A percentile compares a stretch with the other conserved stretches of the same genome.
Evolutionary conservation across 2,888 invertebrate species (phyloP).

Genomic region (Mythimna pallens): DNA sequence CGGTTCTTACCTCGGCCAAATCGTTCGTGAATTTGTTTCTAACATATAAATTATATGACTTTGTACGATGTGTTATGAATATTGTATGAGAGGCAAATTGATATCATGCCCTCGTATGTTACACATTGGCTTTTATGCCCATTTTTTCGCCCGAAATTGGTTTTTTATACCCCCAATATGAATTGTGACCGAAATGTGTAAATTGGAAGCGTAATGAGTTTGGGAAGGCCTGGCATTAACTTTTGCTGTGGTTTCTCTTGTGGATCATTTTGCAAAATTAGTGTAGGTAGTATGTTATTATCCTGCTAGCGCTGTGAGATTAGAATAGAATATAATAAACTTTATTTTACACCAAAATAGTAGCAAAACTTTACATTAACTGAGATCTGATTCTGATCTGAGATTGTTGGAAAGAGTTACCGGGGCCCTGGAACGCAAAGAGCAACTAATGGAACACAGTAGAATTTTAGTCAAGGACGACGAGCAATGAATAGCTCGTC

Average conservation of each 20-base stretch:
- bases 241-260: conserved; percentile 4
- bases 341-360: too few relatives aligned
- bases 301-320: too few relatives aligned
- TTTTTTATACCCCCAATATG: conserved; percentile 84
- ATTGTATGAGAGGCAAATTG: conserved; percentile 89
- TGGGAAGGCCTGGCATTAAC: conserved; percentile 26
- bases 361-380: too few relatives aligned
- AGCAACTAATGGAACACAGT: too few relatives aligned
- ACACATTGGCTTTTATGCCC: conserved; percentile 82
- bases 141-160: conserved; percentile 82
- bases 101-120: conserved; percentile 86
- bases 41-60: conserved; percentile 91
- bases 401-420: too few relatives aligned
- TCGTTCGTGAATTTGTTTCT: conserved; percentile 88
- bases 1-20: conserved; percentile 78
- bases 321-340: too few relatives aligned
- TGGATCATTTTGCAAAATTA: not conserved
- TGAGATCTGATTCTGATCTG: too few relatives aligned
- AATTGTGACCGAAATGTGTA: conserved; percentile 87
- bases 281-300: not conserved
- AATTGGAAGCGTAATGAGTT: conserved; percentile 83
- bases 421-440: too few relatives aligned
- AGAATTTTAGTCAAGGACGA: too few relatives aligned
- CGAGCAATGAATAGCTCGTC: too few relatives aligned
- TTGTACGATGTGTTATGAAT: conserved; percentile 86